Evolutionary conservation across 2,888 invertebrate genomes (phyloP).

Genomic region (Oasisia sp.): DNA sequence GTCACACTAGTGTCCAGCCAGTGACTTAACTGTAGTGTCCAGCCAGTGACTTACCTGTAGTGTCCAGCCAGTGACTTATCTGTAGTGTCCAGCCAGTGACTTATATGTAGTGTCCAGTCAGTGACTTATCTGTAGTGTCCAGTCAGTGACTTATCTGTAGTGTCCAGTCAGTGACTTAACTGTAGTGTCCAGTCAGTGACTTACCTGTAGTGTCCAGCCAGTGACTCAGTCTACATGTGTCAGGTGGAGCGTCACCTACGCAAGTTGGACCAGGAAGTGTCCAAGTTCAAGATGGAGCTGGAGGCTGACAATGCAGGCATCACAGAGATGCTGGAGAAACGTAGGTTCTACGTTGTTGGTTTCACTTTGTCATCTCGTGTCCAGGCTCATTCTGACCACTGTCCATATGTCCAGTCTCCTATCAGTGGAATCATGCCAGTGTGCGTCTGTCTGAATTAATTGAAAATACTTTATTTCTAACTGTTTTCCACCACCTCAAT

Average conservation of each 20-base stretch:
- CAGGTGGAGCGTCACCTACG: constrained; percentile 87
- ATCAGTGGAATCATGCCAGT: neutral
- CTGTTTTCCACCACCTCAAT: too few relatives aligned
- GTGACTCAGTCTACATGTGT: constrained; percentile 29
- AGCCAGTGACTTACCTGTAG: neutral
- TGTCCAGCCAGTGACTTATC: neutral
- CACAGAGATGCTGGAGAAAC: constrained; percentile 92
- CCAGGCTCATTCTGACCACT: neutral
- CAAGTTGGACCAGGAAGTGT: constrained; percentile 87
- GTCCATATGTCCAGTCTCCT: neutral
- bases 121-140: neutral
- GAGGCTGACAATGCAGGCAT: constrained; percentile 99
- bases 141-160: neutral
- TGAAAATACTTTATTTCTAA: too few relatives aligned
- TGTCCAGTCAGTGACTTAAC: too few relatives aligned
- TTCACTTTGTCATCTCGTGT: neutral
- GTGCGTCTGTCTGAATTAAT: too few relatives aligned
- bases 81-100: neutral
- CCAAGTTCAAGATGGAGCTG: constrained; percentile 97
- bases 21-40: too few relatives aligned
- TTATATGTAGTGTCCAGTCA: neutral
- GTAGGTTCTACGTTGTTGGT: constrained; percentile 48
- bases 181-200: too few relatives aligned
- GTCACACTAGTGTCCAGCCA: too few relatives aligned
- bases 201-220: too few relatives aligned